A percentile compares a stretch with the other conserved stretches of the same genome.
These are phyloP conservation scores for Prorops nasuta DNA, from an alignment of 1,140 invertebrate genomes.

Conservation along the genomic window DNA sequence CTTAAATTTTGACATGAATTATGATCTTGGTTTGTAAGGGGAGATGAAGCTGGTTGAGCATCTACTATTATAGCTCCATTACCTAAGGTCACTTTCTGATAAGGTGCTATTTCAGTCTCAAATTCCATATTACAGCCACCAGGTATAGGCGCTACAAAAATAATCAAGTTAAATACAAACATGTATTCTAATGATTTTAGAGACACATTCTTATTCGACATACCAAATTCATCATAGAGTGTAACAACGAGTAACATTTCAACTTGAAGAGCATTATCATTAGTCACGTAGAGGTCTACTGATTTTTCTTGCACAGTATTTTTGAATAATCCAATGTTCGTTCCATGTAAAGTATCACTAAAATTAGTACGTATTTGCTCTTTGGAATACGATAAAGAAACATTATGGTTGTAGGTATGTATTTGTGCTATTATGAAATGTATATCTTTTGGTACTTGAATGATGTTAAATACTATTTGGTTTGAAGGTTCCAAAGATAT, in stretches of 20 bases:
- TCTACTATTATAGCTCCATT: conserved; percentile 61
- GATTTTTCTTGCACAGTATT: conserved; percentile 14
- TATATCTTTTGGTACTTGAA: conserved; percentile 51
- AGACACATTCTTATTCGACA: conserved; percentile 19
- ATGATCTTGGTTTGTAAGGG: conserved; percentile 19
- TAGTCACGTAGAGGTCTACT: conserved; percentile 45
- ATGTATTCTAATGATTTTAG: background rate
- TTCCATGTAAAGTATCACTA: conserved; percentile 45
- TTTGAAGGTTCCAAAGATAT: conserved; percentile 22
- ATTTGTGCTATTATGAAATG: conserved; percentile 68
- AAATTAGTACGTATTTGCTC: too few relatives aligned
- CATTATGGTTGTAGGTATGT: conserved; percentile 62
- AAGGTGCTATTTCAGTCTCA: conserved; percentile 65
- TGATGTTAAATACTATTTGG: conserved; percentile 51
- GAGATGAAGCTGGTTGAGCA: conserved; percentile 59
- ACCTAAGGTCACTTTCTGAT: conserved; percentile 56
- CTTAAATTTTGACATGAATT: conserved; percentile 41
- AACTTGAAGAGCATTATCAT: conserved; percentile 47
- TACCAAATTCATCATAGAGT: conserved; percentile 60
- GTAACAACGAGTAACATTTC: conserved; percentile 57
- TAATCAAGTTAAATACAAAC: background rate
- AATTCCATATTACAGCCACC: conserved; percentile 77
- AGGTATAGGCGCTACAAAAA: conserved; percentile 69
- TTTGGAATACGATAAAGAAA: conserved; percentile 62
- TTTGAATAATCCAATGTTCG: conserved; percentile 65